Percentiles rank a stretch among this genome's conserved stretches.
These are phyloP conservation scores for Botia almorhae DNA, from an alignment of 2,797 vertebrate genomes.

Conservation along the genomic window DNA sequence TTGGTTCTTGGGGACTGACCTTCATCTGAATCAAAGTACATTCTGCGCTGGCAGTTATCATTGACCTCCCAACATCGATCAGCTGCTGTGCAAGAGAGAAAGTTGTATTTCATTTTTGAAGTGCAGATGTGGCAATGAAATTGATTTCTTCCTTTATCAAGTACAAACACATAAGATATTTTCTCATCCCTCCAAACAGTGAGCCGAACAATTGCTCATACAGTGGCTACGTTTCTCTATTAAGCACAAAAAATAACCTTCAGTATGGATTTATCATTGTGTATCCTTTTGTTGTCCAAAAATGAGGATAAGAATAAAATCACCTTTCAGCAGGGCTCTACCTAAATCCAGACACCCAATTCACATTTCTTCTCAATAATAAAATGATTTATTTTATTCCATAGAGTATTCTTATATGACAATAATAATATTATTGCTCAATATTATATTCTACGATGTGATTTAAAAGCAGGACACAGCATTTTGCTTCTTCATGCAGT, in stretches of 20 bases:
- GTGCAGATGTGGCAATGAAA: slow-evolving; percentile 33
- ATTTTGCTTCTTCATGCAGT: slow-evolving; percentile 16
- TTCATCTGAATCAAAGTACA: slow-evolving; percentile 24
- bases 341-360: neutral
- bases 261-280: neutral
- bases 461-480: slow-evolving; percentile 19
- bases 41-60: slow-evolving; percentile 30
- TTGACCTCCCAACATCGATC: slow-evolving; percentile 29
- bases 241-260: slow-evolving; percentile 14
- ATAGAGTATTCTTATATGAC: neutral
- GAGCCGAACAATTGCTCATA: neutral
- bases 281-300: neutral
- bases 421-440: too few species aligned
- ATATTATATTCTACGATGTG: neutral
- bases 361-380: neutral
- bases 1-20: slow-evolving; percentile 1
- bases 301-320: neutral
- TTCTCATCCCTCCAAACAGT: neutral
- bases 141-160: slow-evolving; percentile 31
- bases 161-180: slow-evolving; percentile 24
- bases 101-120: slow-evolving; percentile 24
- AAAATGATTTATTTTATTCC: neutral
- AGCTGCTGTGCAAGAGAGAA: slow-evolving; percentile 11
- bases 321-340: neutral
- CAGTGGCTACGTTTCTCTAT: neutral